Conservation (phyloP, 2,888 invertebrate genomes). For the Oxyteleia sp. region DNA sequence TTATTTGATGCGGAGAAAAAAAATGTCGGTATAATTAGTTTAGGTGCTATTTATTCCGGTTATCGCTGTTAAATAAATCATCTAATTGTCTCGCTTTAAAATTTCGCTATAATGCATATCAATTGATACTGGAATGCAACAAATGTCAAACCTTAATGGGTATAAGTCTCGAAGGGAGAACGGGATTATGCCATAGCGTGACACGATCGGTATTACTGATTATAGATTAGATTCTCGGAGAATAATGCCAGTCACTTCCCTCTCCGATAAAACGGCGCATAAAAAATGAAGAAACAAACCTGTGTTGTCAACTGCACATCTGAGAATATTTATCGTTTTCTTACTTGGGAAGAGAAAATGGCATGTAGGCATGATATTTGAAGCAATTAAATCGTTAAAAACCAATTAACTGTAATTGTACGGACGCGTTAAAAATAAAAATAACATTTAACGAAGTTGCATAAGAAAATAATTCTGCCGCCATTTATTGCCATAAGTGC, state of each 20-base stretch:
- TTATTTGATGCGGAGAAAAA: not conserved
- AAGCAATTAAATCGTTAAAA: conserved; percentile 74
- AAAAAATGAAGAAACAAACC: conserved; percentile 69
- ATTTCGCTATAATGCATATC: conserved; percentile 30
- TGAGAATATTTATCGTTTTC: conserved; percentile 21
- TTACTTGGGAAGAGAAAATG: not conserved
- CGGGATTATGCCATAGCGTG: conserved; percentile 77
- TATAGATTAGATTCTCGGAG: conserved; percentile 79
- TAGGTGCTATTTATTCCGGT: conserved; percentile 20
- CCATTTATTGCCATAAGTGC: not conserved
- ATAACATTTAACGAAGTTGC: conserved; percentile 3
- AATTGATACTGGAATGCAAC: conserved; percentile 54
- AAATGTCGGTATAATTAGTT: conserved; percentile 10
- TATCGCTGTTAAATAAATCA: conserved; percentile 17
- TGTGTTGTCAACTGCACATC: conserved; percentile 36
- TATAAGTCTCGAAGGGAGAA: conserved; percentile 60
- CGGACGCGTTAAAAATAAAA: not conserved
- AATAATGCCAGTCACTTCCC: conserved; percentile 81
- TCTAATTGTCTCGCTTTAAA: conserved; percentile 17
- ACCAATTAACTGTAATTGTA: conserved; percentile 69
- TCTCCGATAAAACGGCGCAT: conserved; percentile 73
- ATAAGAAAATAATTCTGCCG: not conserved
- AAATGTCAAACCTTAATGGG: conserved; percentile 64
- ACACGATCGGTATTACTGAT: conserved; percentile 80
- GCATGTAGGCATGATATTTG: not conserved